These are phyloP conservation scores for Frankliniella intonsa DNA, from an alignment of 2,888 invertebrate genomes.

Conservation along the genomic window DNA sequence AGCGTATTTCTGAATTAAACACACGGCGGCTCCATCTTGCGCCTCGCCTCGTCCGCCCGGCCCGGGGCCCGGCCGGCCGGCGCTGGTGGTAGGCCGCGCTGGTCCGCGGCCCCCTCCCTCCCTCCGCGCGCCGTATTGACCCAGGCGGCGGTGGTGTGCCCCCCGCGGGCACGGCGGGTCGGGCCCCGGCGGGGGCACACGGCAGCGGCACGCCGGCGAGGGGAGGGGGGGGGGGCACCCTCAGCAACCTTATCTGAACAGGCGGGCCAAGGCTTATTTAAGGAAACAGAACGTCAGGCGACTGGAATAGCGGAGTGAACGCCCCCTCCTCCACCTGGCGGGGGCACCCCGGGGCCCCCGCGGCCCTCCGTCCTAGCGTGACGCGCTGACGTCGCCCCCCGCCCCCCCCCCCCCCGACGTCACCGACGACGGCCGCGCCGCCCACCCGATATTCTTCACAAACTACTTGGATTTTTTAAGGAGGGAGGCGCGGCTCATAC, in stretches of 20 bases:
- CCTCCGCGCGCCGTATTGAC: conserved; percentile 17
- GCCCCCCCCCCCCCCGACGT: background rate
- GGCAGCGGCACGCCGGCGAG: no score
- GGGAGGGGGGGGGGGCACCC: background rate
- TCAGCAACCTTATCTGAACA: background rate
- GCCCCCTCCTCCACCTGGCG: background rate
- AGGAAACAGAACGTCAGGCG: background rate
- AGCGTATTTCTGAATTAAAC: conserved; percentile 1
- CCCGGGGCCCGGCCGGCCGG: background rate
- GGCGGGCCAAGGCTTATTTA: background rate
- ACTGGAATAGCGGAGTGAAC: background rate
- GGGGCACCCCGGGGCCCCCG: no score
- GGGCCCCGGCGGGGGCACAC: background rate
- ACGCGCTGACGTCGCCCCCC: background rate
- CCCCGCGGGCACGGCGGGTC: background rate
- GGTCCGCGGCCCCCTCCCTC: background rate
- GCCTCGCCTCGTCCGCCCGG: background rate
- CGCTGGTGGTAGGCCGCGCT: background rate
- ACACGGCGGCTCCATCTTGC: background rate
- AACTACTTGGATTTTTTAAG: no score
- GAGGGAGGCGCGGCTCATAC: no score
- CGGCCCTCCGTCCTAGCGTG: background rate
- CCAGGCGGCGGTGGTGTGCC: background rate
- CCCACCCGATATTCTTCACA: no score
- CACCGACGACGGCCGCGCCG: no score